Percentiles rank a stretch among this genome's conserved stretches.
These are phyloP conservation scores for Eleginops maclovinus DNA, from an alignment of 2,113 vertebrate genomes.

Conservation along the genomic window DNA sequence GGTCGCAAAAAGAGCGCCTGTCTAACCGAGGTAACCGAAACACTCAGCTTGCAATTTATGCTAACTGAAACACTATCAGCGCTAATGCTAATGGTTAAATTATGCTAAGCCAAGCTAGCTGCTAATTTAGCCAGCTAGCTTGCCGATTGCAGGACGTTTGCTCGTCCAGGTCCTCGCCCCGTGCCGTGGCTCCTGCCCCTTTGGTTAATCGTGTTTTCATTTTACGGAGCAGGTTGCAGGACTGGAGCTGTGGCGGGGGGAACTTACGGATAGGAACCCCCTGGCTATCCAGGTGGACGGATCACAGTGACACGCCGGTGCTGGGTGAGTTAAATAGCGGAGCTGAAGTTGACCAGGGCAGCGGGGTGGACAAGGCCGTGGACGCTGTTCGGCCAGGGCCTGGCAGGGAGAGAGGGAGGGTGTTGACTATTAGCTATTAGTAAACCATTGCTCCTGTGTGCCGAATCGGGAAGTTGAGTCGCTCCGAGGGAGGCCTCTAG, in stretches of 20 bases:
- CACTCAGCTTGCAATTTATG: conserved; percentile 43
- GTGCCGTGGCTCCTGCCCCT: conserved; percentile 7
- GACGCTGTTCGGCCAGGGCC: conserved; percentile 64
- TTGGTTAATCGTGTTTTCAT: conserved; percentile 20
- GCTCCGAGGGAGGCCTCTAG: conserved; percentile 44
- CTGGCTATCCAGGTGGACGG: conserved; percentile 82
- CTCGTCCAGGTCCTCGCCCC: conserved; percentile 25
- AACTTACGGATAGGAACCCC: conserved; percentile 63
- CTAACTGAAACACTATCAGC: conserved; percentile 58
- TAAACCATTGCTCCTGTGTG: conserved; percentile 31
- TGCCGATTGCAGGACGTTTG: conserved; percentile 46
- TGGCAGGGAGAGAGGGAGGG: conserved; percentile 17
- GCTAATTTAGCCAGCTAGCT: conserved; percentile 52
- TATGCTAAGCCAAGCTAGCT: conserved; percentile 60
- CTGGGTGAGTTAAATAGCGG: conserved; percentile 72
- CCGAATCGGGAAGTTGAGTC: conserved; percentile 74
- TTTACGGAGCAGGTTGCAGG: conserved; percentile 60
- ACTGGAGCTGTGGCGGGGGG: conserved; percentile 84
- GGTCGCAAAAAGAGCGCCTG: background rate
- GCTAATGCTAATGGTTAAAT: conserved; percentile 58
- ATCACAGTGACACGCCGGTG: conserved; percentile 80
- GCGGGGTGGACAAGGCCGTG: conserved; percentile 71
- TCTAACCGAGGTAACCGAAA: conserved; percentile 18
- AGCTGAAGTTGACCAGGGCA: conserved; percentile 44
- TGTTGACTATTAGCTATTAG: conserved; percentile 53